Conservation (phyloP, 2,888 invertebrate genomes). For the Cantharis lateralis region DNA sequence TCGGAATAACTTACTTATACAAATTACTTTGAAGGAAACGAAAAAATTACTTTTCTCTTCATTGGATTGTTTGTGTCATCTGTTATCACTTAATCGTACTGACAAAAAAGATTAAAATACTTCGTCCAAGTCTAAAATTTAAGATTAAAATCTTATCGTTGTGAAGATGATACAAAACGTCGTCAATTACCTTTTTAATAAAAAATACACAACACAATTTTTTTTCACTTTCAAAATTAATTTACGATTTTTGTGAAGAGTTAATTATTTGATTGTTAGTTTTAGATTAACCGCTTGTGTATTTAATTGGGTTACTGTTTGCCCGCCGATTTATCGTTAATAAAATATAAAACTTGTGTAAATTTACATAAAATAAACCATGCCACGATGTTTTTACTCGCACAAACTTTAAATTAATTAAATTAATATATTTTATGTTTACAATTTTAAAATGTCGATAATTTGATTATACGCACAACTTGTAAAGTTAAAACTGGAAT, state of each 20-base stretch:
- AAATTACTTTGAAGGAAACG: not conserved
- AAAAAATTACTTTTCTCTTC: not conserved
- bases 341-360: not conserved
- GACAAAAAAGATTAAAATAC: not conserved
- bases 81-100: not conserved
- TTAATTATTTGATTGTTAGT: not conserved
- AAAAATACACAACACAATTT: not conserved
- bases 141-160: not conserved
- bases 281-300: not conserved
- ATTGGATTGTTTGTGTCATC: not conserved
- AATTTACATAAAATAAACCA: not conserved
- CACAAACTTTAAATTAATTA: not conserved
- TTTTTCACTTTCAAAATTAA: not conserved
- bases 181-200: not conserved
- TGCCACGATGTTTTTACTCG: not conserved
- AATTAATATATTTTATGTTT: not conserved
- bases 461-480: not conserved
- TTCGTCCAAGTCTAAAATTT: not conserved
- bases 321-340: not conserved
- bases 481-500: conserved; percentile 8
- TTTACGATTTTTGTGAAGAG: not conserved
- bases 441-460: not conserved
- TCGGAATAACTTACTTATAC: not conserved
- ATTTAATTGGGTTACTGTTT: not conserved
- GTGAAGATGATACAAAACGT: not conserved